A percentile compares a stretch with the other conserved stretches of the same genome.
These are phyloP conservation scores for Rhynchonycteris naso DNA, from an alignment of 2,797 vertebrate species.

Conservation along the genomic window DNA sequence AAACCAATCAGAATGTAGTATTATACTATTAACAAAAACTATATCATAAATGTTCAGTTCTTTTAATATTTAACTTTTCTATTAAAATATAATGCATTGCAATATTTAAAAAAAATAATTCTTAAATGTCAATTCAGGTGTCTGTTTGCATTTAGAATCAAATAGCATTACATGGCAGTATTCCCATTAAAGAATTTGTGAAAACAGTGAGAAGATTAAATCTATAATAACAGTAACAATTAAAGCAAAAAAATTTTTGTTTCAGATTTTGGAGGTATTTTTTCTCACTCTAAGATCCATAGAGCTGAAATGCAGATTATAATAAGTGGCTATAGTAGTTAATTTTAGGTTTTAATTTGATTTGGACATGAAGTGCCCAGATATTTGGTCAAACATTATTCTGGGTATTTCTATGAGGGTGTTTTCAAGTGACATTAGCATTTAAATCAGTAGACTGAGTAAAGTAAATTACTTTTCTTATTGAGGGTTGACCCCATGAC, in stretches of 20 bases:
- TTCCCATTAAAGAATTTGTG: background rate
- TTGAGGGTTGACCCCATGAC: background rate
- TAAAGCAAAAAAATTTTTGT: background rate
- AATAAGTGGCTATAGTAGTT: background rate
- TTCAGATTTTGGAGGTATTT: background rate
- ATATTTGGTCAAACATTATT: background rate
- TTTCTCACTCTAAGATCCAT: background rate
- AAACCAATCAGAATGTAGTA: background rate
- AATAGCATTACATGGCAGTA: background rate
- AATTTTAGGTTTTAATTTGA: background rate
- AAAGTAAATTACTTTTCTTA: background rate
- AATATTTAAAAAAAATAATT: background rate
- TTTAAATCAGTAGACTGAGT: background rate
- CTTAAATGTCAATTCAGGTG: background rate
- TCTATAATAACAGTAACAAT: background rate
- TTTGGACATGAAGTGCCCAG: background rate
- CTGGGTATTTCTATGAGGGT: background rate
- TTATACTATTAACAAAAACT: background rate
- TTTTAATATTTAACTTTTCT: background rate
- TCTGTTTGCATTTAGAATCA: background rate
- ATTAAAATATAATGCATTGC: background rate
- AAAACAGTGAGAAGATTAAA: background rate
- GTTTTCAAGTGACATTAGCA: background rate
- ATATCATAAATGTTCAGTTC: background rate
- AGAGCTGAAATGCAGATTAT: background rate